A percentile compares a stretch with the other conserved stretches of the same genome.
Evolutionary conservation across 2,888 invertebrate species (phyloP).

Genomic region (Epinotia bilunana): DNA sequence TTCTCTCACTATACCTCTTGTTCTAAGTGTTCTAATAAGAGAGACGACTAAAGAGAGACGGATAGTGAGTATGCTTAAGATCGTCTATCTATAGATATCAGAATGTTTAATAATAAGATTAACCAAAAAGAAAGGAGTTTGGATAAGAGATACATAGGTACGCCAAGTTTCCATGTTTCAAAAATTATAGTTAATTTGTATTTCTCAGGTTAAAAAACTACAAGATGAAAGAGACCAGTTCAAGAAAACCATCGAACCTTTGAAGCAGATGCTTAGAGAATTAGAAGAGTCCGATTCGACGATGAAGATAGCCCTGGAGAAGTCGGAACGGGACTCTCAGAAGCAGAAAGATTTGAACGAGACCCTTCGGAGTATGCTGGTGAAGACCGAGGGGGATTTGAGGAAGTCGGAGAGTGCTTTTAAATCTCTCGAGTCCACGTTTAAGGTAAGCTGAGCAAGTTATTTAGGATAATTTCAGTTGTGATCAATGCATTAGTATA

Average conservation of each 20-base stretch:
- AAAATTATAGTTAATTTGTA: background rate
- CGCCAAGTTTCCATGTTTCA: too few relatives aligned
- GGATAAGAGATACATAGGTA: too few relatives aligned
- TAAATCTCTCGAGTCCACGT: slow-evolving; percentile 70
- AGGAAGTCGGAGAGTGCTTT: slow-evolving; percentile 79
- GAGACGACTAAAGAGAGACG: too few relatives aligned
- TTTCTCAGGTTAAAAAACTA: slow-evolving; percentile 66
- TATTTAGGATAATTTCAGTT: background rate
- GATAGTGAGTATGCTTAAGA: too few relatives aligned
- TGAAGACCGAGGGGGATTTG: slow-evolving; percentile 78
- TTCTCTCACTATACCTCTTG: too few relatives aligned
- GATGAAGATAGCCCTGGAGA: slow-evolving; percentile 81
- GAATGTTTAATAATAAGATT: too few relatives aligned
- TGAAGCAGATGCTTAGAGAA: slow-evolving; percentile 82
- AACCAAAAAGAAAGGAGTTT: too few relatives aligned
- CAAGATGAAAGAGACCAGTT: slow-evolving; percentile 77
- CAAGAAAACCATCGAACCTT: slow-evolving; percentile 80
- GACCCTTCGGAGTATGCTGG: slow-evolving; percentile 74
- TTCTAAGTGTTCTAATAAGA: too few relatives aligned
- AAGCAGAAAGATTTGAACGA: slow-evolving; percentile 77
- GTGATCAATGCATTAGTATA: background rate
- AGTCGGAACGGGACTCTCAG: slow-evolving; percentile 82
- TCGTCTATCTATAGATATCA: too few relatives aligned
- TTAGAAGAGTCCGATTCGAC: slow-evolving; percentile 85
- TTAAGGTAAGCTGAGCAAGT: slow-evolving; percentile 65